Evolutionary conservation across 2,888 invertebrate genomes (phyloP), one percentile per base, ranked within the genome.

Genomic region (Lasioglossum vierecki): DNA sequence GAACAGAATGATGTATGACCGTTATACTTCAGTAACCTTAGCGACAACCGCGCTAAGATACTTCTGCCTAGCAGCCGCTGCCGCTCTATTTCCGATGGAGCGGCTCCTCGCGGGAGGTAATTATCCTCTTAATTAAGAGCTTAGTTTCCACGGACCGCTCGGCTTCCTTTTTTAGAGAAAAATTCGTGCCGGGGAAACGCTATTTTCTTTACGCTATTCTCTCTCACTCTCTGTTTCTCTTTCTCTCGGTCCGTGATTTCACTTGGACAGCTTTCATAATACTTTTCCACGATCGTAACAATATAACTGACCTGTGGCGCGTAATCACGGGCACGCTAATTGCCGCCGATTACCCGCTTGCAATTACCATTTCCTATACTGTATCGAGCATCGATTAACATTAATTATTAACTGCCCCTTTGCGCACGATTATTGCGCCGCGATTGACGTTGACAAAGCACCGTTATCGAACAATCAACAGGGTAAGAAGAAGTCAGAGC

Each of bases 1-100:
- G 90, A 85, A 80, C 88, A 87, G 89, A 84, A 89, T 89, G 90
- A 89, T 89, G 84, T 90, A 89, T 84, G 90, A 80, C 80, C 87
- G 90, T 89, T 90, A 90, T 90, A 88, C 87, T 85, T 88, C 87
- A 81, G 90, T 87, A 84, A 90, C 82, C 84, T 79, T 85, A 88
- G 90, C 84, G 88, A 88, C 86, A 80, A 84, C 79, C 83, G 75
- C 68, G 83, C 66, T 80, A 84, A 88, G 89, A 86, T 84, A 86
- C 83, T 57, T 82, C 76, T 79, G 73, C 49, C 76, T 77, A 74
- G 70, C 71, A 73, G 78, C 39, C 35, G 30, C 63, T 5, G 63
- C 66, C 15, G 66, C 30, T 89, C 89, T 86, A 89, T 89, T 89
- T 89, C 86, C 81, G 83, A 88, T 81, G 76, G 41, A 26, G 57